These are phyloP conservation scores for Micrasema minimum DNA, from an alignment of 1,140 invertebrate genomes.

Conservation along the genomic window DNA sequence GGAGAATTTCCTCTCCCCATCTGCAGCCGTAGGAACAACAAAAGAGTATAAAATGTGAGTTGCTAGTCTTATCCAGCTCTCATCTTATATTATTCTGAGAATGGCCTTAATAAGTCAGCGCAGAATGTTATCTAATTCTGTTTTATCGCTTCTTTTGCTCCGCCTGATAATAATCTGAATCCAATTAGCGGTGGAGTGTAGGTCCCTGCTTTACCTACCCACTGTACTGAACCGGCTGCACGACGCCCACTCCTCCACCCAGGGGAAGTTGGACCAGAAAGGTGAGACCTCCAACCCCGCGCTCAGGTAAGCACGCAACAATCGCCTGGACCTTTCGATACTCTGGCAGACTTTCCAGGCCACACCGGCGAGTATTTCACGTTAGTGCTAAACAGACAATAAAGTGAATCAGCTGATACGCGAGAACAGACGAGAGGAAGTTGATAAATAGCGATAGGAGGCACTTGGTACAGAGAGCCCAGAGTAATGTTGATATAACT, in stretches of 20 bases:
- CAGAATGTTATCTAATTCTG: slow-evolving; percentile 69
- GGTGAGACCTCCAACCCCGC: neutral
- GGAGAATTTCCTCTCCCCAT: slow-evolving; percentile 21
- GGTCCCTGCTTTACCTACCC: slow-evolving; percentile 19
- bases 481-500: too few relatives aligned
- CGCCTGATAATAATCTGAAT: slow-evolving; percentile 64
- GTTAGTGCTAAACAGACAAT: slow-evolving; percentile 1
- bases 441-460: slow-evolving; percentile 1
- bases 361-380: neutral
- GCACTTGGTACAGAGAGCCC: neutral
- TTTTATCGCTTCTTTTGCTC: slow-evolving; percentile 62
- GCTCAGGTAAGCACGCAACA: neutral
- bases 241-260: neutral
- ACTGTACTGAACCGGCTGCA: neutral
- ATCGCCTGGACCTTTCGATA: neutral
- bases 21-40: slow-evolving; percentile 43
- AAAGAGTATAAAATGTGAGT: slow-evolving; percentile 53
- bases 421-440: slow-evolving; percentile 17
- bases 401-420: slow-evolving; percentile 27
- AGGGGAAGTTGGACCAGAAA: neutral
- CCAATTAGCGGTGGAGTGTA: slow-evolving; percentile 61
- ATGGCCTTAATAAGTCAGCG: slow-evolving; percentile 70
- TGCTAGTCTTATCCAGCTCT: slow-evolving; percentile 59
- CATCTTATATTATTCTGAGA: slow-evolving; percentile 70
- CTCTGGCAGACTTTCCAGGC: neutral